Evolutionary conservation across 2,797 vertebrate species (phyloP).

Genomic region (Nyctalus aviator): DNA sequence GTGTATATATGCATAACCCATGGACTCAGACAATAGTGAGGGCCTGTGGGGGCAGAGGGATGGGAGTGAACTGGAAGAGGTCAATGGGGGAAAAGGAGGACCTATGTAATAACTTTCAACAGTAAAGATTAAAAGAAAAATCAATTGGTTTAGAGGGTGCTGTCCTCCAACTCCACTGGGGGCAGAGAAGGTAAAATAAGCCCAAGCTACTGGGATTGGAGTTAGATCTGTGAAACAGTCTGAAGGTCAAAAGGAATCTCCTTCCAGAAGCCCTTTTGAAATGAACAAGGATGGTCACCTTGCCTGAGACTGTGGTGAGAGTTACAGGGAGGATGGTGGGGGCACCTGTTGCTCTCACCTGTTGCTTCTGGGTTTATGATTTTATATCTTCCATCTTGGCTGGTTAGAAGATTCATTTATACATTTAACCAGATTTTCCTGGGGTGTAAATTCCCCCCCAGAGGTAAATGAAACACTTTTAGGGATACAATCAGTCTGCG

Average conservation of each 20-base stretch:
- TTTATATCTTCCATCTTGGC: conserved; percentile 73
- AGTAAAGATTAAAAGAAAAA: too few species aligned
- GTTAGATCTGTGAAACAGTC: neutral
- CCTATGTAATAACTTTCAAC: too few species aligned
- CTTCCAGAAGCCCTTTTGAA: neutral
- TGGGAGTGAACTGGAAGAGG: too few species aligned
- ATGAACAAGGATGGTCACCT: neutral
- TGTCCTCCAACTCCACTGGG: neutral
- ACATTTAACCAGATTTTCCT: conserved; percentile 79
- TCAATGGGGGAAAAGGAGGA: too few species aligned
- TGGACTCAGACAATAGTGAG: too few species aligned
- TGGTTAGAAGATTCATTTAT: conserved; percentile 79
- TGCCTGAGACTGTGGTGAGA: too few species aligned
- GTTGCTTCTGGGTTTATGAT: conserved; percentile 64
- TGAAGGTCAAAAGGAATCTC: neutral
- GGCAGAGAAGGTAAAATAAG: neutral
- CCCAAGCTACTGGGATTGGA: neutral
- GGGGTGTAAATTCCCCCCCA: conserved; percentile 73
- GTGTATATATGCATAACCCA: too few species aligned
- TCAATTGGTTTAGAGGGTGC: neutral
- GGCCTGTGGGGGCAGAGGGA: too few species aligned
- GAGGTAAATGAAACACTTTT: conserved; percentile 80
- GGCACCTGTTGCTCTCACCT: conserved; percentile 27
- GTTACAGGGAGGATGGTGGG: neutral
- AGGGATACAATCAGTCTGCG: conserved; percentile 75